Evolutionary conservation across 2,888 invertebrate species (phyloP), one percentile per base, ranked within the genome.

Genomic region (Corbicula japonica): DNA sequence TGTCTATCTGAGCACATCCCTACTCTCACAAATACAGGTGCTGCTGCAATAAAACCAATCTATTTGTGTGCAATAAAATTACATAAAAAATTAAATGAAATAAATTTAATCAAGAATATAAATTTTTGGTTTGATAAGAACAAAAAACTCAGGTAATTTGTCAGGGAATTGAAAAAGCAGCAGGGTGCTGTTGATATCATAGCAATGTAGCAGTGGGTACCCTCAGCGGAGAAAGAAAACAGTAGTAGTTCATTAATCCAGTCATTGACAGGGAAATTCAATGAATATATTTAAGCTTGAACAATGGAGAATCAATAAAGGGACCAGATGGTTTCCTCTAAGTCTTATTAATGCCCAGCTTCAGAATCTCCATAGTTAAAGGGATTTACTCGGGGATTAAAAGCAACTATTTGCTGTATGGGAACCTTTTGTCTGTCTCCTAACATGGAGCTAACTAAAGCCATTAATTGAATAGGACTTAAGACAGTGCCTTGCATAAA

Each of bases 271-370:
- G 48, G 65, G n/a, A 52, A 23, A 50, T 48, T 65, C 69, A 30
- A 69, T 69, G 69, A 69, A 69, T 69, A 65, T 65, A 30, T 65
- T 62, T 63, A 52, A 50, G 41, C 34, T 48, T 30, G 26, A n/a
- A 65, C 65, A 65, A 65, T 52, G 38, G 65, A 52, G 26, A 44
- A 65, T 65, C 71, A 71, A 71, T 71, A 50, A 28, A 54, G 23
- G 66, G 58, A 56, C 56, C 73, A 74, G 73, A 74, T 74, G 73
- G 73, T 60, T 28, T 26, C 48, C 58, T 48, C 60, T 65, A 58
- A 74, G 26, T 34, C 34, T 60, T 66, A 50, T 41, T 74, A 65
- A 74, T 66, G 58, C 73, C 50, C 38, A 41, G 58, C 30, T 26
- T 26, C 71, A 62, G 71, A 44, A 52, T 61, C 52, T 38, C 34